phyloP scores from a whole-genome alignment of 2,797 vertebrate genomes.

The Sciurus vulgaris region DNA sequence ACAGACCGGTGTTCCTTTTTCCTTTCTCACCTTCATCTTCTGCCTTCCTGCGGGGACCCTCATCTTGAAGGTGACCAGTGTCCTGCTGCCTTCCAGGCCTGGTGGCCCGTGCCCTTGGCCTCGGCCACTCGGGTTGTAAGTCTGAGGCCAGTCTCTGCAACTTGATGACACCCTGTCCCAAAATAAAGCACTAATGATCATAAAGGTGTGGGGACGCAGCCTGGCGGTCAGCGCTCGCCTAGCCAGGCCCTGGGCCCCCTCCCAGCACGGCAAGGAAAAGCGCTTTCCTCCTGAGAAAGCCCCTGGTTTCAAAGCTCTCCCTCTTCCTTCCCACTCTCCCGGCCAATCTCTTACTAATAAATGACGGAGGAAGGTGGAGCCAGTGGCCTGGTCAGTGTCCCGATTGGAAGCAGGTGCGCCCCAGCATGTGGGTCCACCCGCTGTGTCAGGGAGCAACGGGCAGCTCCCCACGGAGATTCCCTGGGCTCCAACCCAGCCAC shows the following conservation, averaged over 20 bases:
- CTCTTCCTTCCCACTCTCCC: not conserved
- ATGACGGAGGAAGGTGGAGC: not conserved
- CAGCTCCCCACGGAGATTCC: not conserved
- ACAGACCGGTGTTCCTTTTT: not conserved
- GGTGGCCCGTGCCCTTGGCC: no score
- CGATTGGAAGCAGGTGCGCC: accelerated
- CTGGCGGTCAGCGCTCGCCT: not conserved
- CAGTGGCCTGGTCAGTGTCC: not conserved
- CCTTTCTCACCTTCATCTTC: not conserved
- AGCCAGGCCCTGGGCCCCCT: not conserved
- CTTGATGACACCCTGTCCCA: not conserved
- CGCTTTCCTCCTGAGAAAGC: not conserved
- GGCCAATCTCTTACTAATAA: not conserved
- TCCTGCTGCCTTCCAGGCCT: not conserved
- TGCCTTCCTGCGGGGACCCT: not conserved
- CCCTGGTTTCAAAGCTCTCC: accelerated
- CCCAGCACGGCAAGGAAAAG: not conserved
- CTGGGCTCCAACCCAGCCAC: not conserved
- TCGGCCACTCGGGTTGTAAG: not conserved
- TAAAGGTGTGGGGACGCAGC: not conserved
- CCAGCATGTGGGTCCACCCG: not conserved
- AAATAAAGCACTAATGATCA: not conserved
- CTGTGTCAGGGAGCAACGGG: not conserved
- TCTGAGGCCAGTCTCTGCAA: not conserved
- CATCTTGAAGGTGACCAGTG: accelerated